Base-by-base conservation (phyloP, 2,888 invertebrate species). In the Malthinus seriepunctatus region DNA sequence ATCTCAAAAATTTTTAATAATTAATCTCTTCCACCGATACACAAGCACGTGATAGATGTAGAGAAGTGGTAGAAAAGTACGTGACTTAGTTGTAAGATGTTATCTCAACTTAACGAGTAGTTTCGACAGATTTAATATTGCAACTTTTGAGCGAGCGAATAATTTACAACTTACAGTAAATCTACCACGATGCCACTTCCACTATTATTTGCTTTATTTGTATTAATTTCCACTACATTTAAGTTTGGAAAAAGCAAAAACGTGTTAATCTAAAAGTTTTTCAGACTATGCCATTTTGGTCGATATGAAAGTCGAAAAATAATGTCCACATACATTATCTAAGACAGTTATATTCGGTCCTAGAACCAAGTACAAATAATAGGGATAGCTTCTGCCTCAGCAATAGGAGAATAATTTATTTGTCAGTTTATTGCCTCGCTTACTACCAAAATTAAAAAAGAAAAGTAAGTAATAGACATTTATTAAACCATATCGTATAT, bases 351-450 rank as follows among this genome's bases (percentile, higher is more conserved):
- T 56, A 60, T 51, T 49, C 51, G 50, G 45, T 54, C 39, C 55
- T 50, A 47, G 46, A 54, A 32, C 52, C 39, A 33, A 37, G 37
- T 49, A 39, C 59, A 54, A 50, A 59, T 48, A 59, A 54, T 54
- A 48, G 55, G 32, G 42, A 48, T 14, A 42, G 39, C 39, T 32
- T 14, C 60, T 52, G 51, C 48, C 56, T 60, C 51, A 47, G 60
- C 56, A 60, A 56, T 60, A 51, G 55, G 52, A 60, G 56, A 60
- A 60, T 60, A 60, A 60, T 60, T 56, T 60, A 55, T 60, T 56
- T 54, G 55, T 14, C 60, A 51, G 52, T 51, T 60, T 60, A 60
- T 60, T 60, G 47, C 56, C 32, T 48, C 51, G 55, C 51, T 51
- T 47, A 46, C 51, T 51, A 46, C 54, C 42, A 51, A 60, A 60